These are phyloP conservation scores for Hormiphora californensis DNA, from an alignment of 37 sponge, comb jelly and placozoan genomes.

Conservation along the genomic window DNA sequence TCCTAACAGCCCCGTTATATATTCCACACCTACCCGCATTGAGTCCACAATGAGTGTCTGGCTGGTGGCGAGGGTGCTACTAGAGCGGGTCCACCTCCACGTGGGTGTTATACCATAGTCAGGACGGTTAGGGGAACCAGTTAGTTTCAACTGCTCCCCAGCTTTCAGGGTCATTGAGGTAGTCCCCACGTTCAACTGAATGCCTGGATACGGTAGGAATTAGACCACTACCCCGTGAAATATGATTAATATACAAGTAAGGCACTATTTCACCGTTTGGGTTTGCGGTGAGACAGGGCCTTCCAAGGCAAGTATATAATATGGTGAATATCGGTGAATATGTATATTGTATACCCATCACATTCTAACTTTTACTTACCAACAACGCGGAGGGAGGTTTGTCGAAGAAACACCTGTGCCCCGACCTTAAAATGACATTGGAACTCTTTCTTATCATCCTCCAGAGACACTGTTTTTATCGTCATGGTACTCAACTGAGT, in stretches of 20 bases:
- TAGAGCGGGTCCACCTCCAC: background rate
- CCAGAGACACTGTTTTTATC: background rate
- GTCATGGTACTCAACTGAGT: background rate
- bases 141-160: background rate
- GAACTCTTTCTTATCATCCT: background rate
- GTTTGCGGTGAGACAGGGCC: no score
- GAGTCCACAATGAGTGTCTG: no score
- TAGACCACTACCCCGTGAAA: no score
- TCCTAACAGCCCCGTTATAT: no score
- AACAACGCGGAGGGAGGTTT: background rate
- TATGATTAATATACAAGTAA: no score
- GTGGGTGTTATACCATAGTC: background rate
- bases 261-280: no score
- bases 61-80: no score
- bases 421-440: background rate
- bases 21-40: no score
- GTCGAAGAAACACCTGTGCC: background rate
- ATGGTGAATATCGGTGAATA: no score
- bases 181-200: background rate
- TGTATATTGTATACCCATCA: no score
- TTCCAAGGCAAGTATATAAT: no score
- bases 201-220: no score
- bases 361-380: background rate
- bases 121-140: background rate
- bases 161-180: background rate